Evolutionary conservation across 1,140 invertebrate species (phyloP), one percentile per base, ranked within the genome.

Genomic region (Prorops nasuta): DNA sequence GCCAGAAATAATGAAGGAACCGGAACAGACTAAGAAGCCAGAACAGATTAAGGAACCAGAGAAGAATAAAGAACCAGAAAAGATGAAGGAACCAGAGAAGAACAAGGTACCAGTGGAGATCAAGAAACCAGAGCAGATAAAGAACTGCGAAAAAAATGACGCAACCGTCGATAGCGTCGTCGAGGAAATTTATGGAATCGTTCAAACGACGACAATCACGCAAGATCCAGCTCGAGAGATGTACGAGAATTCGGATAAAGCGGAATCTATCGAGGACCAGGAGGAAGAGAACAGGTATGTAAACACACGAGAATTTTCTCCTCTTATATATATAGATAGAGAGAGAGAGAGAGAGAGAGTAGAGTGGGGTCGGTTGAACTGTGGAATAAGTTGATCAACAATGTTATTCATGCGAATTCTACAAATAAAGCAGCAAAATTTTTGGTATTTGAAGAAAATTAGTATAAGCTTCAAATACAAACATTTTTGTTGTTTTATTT

Each of bases 111-210:
- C 4, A 10, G 24, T 6, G 10, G 4, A 28, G 4, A 4, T 28
- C 4, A 28, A 28, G 10, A 4, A 28, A 28, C 10, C 10, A 28
- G 24, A 12, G 28, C 32, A 51, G 6, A 47, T 28, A 32, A 20
- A 19, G 15, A 20, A 55, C 21, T 24, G 40, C 1, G 49, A 59
- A 2, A 63, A 52, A 15, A 62, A 48, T 2, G 37, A 59, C 35
- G 56, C 63, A 0, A 65, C 57, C 1, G 39, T 72, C n/a, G 69
- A 72, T 2, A 70, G 64, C 14, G 46, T 72, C n/a, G 61, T 72
- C 7, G 36, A 58, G 22, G 54, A 62, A 43, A 63, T 74, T 49
- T 65, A 72, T 28, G 53, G 49, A 10, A 49, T 70, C 2, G 40
- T 72, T 4, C 66, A 60, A 22, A 56, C 69, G 0, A 60, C 48